These are phyloP conservation scores for Amphipyra tragopoginis DNA, from an alignment of 2,888 invertebrate genomes.

Conservation along the genomic window DNA sequence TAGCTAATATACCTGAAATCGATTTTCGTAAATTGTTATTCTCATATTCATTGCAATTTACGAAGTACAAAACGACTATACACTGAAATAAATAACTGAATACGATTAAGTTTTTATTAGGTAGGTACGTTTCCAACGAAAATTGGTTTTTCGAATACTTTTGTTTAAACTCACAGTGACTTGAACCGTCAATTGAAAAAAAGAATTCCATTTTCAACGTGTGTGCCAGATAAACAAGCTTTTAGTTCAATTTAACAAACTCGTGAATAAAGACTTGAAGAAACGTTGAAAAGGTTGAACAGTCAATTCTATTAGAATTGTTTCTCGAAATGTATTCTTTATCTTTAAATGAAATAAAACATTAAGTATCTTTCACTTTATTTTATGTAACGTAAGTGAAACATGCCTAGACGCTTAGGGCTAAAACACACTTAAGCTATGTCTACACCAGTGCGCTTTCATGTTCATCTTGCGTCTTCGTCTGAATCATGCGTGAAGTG, in stretches of 20 bases:
- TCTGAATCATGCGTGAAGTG: no score
- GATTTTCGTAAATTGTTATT: background rate
- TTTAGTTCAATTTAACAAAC: conserved; percentile 44
- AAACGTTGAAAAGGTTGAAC: conserved; percentile 46
- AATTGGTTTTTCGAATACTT: conserved; percentile 42
- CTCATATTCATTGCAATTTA: conserved; percentile 17
- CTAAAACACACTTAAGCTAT: no score
- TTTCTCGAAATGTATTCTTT: conserved; percentile 41
- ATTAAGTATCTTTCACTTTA: conserved; percentile 6
- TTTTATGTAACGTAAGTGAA: conserved; percentile 21
- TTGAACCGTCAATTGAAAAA: conserved; percentile 19
- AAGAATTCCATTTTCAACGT: conserved; percentile 38
- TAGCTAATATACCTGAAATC: no score
- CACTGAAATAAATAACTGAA: conserved; percentile 21
- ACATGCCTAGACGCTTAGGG: conserved; percentile 2
- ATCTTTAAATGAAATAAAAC: conserved; percentile 23
- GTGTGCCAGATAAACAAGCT: conserved; percentile 37
- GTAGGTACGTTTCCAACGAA: conserved; percentile 17
- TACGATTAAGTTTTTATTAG: conserved; percentile 39
- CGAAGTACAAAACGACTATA: conserved; percentile 9
- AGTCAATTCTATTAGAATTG: conserved; percentile 40
- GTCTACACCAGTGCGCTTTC: no score
- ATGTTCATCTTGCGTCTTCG: no score
- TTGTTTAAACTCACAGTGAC: conserved; percentile 41
- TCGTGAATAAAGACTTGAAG: conserved; percentile 35